Percentiles rank a stretch among this genome's conserved stretches.
phyloP scores from a whole-genome alignment of 2,888 invertebrate genomes.

The Drosophila lacicola region DNA sequence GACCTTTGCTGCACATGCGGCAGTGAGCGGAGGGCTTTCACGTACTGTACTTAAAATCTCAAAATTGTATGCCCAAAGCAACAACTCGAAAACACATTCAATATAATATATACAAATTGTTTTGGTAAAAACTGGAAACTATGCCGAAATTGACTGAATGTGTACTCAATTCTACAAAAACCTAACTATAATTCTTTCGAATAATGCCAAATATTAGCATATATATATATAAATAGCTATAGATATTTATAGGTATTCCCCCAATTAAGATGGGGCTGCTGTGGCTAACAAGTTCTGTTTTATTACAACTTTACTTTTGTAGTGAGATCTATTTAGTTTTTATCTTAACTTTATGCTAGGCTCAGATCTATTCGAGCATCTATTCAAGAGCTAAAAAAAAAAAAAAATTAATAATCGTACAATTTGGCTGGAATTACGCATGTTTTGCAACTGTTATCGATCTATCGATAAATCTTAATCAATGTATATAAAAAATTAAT shows the following conservation, averaged over 20 bases:
- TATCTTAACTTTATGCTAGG: background rate
- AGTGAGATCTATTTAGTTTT: conserved; percentile 5
- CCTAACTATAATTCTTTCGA: conserved; percentile 8
- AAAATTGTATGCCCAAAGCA: conserved; percentile 15
- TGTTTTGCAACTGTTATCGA: conserved; percentile 23
- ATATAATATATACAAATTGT: conserved; percentile 6
- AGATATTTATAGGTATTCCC: background rate
- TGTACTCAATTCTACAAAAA: conserved; percentile 3
- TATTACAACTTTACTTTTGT: background rate
- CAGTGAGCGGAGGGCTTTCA: conserved; percentile 54
- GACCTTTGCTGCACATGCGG: conserved; percentile 39
- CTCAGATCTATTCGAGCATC: conserved; percentile 1
- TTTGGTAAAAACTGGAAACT: conserved; percentile 2
- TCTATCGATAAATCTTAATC: conserved; percentile 20
- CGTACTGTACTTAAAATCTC: conserved; percentile 23
- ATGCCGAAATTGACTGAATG: conserved; percentile 23
- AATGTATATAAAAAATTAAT: conserved; percentile 21
- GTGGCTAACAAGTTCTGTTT: background rate
- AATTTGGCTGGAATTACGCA: conserved; percentile 47
- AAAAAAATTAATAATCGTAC: conserved; percentile 5
- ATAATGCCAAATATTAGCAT: conserved; percentile 38
- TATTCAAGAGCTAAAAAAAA: background rate
- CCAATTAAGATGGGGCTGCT: conserved; percentile 1
- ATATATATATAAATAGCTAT: background rate
- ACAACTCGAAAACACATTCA: conserved; percentile 15